Evolutionary conservation across 1,140 invertebrate genomes (phyloP).

Genomic region (Hydropsyche tenuis): DNA sequence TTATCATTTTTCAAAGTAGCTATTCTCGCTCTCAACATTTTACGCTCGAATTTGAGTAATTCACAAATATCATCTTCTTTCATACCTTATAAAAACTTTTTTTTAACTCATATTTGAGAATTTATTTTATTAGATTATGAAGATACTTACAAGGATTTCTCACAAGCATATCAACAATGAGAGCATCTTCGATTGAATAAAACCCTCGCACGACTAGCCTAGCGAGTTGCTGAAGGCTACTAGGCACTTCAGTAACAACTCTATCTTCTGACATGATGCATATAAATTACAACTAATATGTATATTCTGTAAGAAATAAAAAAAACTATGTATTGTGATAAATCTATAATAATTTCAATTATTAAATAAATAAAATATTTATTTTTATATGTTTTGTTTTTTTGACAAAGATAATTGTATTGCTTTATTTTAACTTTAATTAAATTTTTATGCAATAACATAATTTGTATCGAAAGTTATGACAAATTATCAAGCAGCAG

Average conservation of each 20-base stretch:
- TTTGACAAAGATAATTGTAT: too few species aligned
- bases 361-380: too few species aligned
- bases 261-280: constrained; percentile 59
- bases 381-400: too few species aligned
- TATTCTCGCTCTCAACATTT: constrained; percentile 89
- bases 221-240: constrained; percentile 88
- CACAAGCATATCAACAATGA: constrained; percentile 95
- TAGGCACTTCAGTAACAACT: constrained; percentile 84
- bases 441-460: too few species aligned
- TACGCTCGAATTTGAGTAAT: constrained; percentile 91
- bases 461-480: too few species aligned
- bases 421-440: too few species aligned
- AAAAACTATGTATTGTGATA: too few species aligned
- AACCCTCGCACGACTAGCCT: constrained; percentile 90
- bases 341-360: too few species aligned
- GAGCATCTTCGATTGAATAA: constrained; percentile 90
- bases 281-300: neutral
- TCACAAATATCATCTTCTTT: constrained; percentile 97
- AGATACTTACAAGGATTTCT: constrained; percentile 82
- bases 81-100: too few species aligned
- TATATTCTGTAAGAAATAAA: neutral
- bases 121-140: constrained; percentile 30
- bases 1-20: constrained; percentile 89
- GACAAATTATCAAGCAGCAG: too few species aligned
- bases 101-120: too few species aligned